Evolutionary conservation across 1,140 invertebrate genomes (phyloP).

Genomic region (Gryon sp.): DNA sequence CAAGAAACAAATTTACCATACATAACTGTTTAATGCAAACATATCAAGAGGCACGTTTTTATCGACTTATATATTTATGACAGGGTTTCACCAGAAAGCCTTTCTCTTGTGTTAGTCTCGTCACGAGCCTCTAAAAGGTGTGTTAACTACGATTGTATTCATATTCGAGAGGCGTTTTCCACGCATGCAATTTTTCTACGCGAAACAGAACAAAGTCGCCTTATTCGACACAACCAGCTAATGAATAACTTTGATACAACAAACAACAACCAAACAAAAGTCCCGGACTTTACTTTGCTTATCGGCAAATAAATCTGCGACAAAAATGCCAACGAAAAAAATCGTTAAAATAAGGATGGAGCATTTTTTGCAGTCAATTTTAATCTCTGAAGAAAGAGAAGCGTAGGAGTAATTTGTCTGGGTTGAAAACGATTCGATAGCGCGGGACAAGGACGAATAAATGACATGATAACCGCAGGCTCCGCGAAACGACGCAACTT

Average conservation of each 20-base stretch:
- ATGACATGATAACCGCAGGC: slow-evolving; percentile 66
- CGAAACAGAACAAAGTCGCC: slow-evolving; percentile 16
- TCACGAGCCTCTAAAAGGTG: slow-evolving; percentile 47
- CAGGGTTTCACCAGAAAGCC: slow-evolving; percentile 44
- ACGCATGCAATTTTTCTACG: slow-evolving; percentile 28
- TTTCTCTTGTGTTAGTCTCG: slow-evolving; percentile 44
- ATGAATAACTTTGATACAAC: too few species aligned
- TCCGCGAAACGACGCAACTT: slow-evolving; percentile 66
- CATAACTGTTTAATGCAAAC: slow-evolving; percentile 34
- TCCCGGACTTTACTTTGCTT: not conserved
- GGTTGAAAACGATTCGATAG: slow-evolving; percentile 52
- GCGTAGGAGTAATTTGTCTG: slow-evolving; percentile 59
- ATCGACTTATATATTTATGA: slow-evolving; percentile 39
- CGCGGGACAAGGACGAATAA: slow-evolving; percentile 66
- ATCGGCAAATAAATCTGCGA: not conserved
- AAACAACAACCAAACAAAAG: slow-evolving; percentile 16
- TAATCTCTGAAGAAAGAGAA: slow-evolving; percentile 31
- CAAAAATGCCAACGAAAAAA: not conserved
- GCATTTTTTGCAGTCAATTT: slow-evolving; percentile 48
- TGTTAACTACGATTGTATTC: slow-evolving; percentile 46
- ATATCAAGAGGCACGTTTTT: slow-evolving; percentile 22
- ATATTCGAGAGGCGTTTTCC: slow-evolving; percentile 45
- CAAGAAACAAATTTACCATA: slow-evolving; percentile 14
- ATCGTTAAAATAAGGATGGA: not conserved
- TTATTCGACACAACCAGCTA: too few species aligned